Base-by-base conservation (phyloP, 2,113 vertebrate genomes). In the Spea multiplicata region DNA sequence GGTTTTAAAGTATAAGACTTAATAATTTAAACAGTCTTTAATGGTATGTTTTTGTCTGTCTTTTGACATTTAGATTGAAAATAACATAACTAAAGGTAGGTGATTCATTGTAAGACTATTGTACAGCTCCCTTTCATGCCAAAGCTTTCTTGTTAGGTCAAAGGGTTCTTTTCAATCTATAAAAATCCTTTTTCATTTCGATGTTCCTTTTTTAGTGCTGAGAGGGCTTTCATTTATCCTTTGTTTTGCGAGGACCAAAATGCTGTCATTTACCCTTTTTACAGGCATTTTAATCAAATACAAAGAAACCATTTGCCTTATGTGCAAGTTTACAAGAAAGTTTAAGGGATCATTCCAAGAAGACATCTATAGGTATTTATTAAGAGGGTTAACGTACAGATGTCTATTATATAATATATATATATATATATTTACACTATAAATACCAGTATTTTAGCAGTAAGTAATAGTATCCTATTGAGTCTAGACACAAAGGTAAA, bases 11-110 rank as follows among this genome's bases (percentile, higher is more conserved):
- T 30, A 30, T 30, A 30, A 30, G 2, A 30, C 30, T 30, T 30
- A 30, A 59, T 59, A 13, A 5, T 59, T 59, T 7, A 13, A 59
- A 13, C 55, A 13, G 55, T 59, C 55, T 7, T 59, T 59, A 13
- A 59, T 7, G 12, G 10, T 59, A 59, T 4, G 14, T 59, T 30
- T 59, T 59, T 59, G 8, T 3, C 55, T 59, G 55, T 59, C 55
- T 59, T 59, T 71, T 16, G 53, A 71, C 69, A 53, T 71, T 71
- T 50, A 44, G 30, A 49, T 76, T 59, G 9, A 73, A 44, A 46
- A 59, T 59, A 52, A 59, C n/a, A n/a, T 14, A 45, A 44, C 44
- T 73, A 59, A n/a, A 59, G 45, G 55, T 73, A 73, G 57, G 53
- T 73, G 55, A 73, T 53, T 59, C 53, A 57, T 46, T 7, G 16